These are phyloP conservation scores for Salpingus planirostris DNA, from an alignment of 2,888 invertebrate species.

Conservation along the genomic window DNA sequence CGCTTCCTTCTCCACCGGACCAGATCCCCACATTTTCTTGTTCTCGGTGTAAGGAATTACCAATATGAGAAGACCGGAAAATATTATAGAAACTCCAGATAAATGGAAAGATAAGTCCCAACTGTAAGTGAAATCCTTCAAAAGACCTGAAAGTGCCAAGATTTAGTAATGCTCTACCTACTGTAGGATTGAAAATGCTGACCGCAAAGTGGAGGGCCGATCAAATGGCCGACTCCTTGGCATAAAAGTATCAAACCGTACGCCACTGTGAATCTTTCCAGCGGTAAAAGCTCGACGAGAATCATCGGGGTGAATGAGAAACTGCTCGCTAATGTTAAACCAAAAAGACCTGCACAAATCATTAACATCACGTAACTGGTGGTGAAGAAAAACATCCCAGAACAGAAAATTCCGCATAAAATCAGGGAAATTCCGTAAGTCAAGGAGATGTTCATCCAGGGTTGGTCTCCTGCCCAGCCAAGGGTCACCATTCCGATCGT, in stretches of 20 bases:
- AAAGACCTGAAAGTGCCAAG: constrained; percentile 1
- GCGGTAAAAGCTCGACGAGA: constrained; percentile 76
- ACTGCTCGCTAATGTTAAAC: constrained; percentile 84
- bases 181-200: constrained; percentile 5
- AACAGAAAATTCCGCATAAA: constrained; percentile 54
- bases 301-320: constrained; percentile 88
- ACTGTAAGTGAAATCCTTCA: constrained; percentile 54
- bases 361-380: constrained; percentile 36
- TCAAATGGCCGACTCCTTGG: constrained; percentile 86
- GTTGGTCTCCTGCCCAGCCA: constrained; percentile 83
- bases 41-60: constrained; percentile 60
- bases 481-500: constrained; percentile 82
- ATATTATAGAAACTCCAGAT: constrained; percentile 71
- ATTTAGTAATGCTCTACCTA: background rate
- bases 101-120: constrained; percentile 77
- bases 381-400: constrained; percentile 46
- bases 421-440: constrained; percentile 74
- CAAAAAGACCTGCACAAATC: constrained; percentile 56
- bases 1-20: background rate
- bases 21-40: constrained; percentile 43
- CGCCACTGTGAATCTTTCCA: constrained; percentile 86
- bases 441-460: constrained; percentile 71
- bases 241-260: constrained; percentile 83
- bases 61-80: constrained; percentile 63
- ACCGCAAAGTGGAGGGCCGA: constrained; percentile 90